phyloP scores from a whole-genome alignment of 92 coral and sea anemone genomes.

The Porites lobata region DNA sequence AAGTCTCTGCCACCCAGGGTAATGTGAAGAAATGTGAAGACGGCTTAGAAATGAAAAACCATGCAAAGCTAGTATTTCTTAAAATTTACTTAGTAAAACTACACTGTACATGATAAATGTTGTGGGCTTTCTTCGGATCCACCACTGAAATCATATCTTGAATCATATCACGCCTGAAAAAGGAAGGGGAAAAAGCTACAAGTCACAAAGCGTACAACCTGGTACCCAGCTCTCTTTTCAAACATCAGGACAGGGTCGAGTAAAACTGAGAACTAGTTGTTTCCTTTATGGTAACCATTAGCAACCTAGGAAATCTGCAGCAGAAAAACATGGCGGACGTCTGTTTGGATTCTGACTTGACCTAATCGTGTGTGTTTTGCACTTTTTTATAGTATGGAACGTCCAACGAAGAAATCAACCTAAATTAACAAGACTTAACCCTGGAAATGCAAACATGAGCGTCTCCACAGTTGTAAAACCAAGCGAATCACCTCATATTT shows the following conservation, averaged over 20 bases:
- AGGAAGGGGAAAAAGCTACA: background rate
- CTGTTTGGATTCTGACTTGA: constrained; percentile 15
- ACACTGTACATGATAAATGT: too few relatives aligned
- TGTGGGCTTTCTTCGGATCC: too few relatives aligned
- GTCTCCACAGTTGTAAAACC: constrained; percentile 74
- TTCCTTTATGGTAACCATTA: constrained; percentile 19
- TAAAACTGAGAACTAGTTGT: background rate
- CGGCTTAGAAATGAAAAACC: too few relatives aligned
- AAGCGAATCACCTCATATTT: constrained; percentile 58
- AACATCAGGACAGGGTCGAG: background rate
- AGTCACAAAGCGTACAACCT: background rate
- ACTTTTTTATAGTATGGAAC: background rate
- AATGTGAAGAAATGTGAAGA: too few relatives aligned
- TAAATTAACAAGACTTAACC: background rate
- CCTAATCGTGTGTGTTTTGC: background rate
- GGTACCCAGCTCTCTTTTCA: background rate
- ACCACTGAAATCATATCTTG: too few relatives aligned
- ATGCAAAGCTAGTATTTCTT: too few relatives aligned
- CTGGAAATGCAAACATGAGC: constrained; percentile 67
- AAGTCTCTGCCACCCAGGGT: too few relatives aligned
- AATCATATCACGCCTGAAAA: too few relatives aligned
- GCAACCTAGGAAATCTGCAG: constrained; percentile 31
- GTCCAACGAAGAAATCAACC: too few relatives aligned
- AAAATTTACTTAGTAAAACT: too few relatives aligned
- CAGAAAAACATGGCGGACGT: constrained; percentile 85